phyloP scores from a whole-genome alignment of 2,797 vertebrate genomes.

The Selene dorsalis region DNA sequence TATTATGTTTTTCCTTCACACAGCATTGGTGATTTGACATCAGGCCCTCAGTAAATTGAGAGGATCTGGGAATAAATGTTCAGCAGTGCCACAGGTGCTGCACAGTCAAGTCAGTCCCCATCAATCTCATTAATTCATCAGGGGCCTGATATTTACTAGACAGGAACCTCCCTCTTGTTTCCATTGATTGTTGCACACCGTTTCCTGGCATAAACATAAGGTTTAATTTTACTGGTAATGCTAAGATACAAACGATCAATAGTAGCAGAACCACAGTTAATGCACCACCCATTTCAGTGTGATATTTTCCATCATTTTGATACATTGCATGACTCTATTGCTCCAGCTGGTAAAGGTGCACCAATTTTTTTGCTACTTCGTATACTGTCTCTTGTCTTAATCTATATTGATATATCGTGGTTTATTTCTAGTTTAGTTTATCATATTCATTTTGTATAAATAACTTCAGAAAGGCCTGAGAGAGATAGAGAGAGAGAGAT shows the following conservation, averaged over 20 bases:
- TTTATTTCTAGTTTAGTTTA: no score
- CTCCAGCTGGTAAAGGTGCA: no score
- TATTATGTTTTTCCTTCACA: background rate
- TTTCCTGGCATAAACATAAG: slow-evolving; percentile 34
- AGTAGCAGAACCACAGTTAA: background rate
- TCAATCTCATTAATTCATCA: slow-evolving; percentile 56
- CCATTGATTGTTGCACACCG: slow-evolving; percentile 48
- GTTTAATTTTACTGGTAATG: background rate
- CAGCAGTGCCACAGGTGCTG: slow-evolving; percentile 55
- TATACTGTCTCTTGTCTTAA: no score
- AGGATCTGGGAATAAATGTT: slow-evolving; percentile 28
- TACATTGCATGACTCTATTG: no score
- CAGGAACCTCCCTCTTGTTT: slow-evolving; percentile 46
- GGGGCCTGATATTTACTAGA: slow-evolving; percentile 57
- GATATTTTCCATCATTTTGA: no score
- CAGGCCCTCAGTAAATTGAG: slow-evolving; percentile 1
- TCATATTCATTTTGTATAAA: no score
- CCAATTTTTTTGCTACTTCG: no score
- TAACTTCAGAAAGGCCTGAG: no score
- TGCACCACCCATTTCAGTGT: no score
- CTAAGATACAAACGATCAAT: background rate
- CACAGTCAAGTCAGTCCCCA: slow-evolving; percentile 44
- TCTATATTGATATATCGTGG: no score
- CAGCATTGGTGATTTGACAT: slow-evolving; percentile 9
- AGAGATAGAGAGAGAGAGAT: no score